A percentile compares a stretch with the other conserved stretches of the same genome.
phyloP scores from a whole-genome alignment of 2,113 vertebrate genomes.

The Sminthopsis crassicaudata region DNA sequence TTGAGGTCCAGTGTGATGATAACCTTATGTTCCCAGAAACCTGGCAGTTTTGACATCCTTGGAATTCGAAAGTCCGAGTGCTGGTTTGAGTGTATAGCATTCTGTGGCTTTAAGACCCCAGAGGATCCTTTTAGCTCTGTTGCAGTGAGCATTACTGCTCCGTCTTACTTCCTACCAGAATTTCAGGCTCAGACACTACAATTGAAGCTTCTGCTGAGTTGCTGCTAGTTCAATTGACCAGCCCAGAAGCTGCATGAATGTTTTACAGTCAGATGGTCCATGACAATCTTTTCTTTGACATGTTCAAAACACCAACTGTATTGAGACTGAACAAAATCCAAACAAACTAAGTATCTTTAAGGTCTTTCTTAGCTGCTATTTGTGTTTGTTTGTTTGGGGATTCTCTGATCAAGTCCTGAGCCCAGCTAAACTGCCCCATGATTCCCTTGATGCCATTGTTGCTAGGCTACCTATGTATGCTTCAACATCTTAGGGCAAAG shows the following conservation, averaged over 20 bases:
- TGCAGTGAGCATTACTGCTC: neutral
- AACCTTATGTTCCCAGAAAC: slow-evolving; percentile 25
- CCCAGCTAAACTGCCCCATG: slow-evolving; percentile 23
- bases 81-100: neutral
- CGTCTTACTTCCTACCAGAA: neutral
- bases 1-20: slow-evolving; percentile 15
- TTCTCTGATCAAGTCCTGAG: slow-evolving; percentile 45
- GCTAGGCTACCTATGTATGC: slow-evolving; percentile 10
- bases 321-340: slow-evolving; percentile 63
- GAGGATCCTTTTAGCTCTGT: neutral
- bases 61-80: neutral
- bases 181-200: slow-evolving; percentile 42
- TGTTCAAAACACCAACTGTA: slow-evolving; percentile 65
- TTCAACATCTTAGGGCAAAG: slow-evolving; percentile 41
- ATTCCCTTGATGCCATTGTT: neutral
- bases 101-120: slow-evolving; percentile 19
- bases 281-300: slow-evolving; percentile 66
- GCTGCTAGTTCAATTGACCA: slow-evolving; percentile 65
- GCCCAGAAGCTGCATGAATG: slow-evolving; percentile 56
- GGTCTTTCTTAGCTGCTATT: slow-evolving; percentile 49
- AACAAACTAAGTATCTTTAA: slow-evolving; percentile 59
- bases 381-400: slow-evolving; percentile 38
- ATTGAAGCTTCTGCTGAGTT: slow-evolving; percentile 35
- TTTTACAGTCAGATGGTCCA: slow-evolving; percentile 69
- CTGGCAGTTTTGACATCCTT: slow-evolving; percentile 11